These are phyloP conservation scores for Hippasteria phrygiana DNA, from an alignment of 53 echinoderm and acorn worm genomes.

Conservation along the genomic window DNA sequence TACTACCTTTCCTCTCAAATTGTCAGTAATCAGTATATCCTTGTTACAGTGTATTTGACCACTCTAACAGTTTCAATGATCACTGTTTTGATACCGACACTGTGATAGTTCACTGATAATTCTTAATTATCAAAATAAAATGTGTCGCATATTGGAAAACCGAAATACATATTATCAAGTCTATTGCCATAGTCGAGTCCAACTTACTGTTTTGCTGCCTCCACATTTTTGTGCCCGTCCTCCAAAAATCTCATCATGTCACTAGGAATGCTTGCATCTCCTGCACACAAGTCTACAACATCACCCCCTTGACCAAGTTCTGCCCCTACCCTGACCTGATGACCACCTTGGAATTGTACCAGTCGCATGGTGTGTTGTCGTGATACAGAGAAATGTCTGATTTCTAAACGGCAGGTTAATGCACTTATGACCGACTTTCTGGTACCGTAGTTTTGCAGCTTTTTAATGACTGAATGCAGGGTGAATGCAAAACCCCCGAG, in stretches of 20 bases:
- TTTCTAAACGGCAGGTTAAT: background rate
- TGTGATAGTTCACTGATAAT: too few species aligned
- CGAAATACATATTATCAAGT: too few species aligned
- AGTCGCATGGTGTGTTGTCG: constrained; percentile 76
- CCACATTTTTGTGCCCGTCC: constrained; percentile 74
- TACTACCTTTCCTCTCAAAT: too few species aligned
- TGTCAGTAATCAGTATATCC: too few species aligned
- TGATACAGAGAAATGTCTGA: constrained; percentile 8
- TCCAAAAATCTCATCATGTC: constrained; percentile 79
- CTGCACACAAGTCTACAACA: constrained; percentile 81
- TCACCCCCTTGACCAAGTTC: constrained; percentile 84
- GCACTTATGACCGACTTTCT: background rate
- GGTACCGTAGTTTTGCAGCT: background rate
- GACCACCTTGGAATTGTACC: constrained; percentile 77
- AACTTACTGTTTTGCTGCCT: constrained; percentile 76
- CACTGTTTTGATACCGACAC: too few species aligned
- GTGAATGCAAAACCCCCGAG: background rate
- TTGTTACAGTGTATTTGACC: too few species aligned
- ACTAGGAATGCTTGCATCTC: constrained; percentile 67
- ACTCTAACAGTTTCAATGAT: too few species aligned
- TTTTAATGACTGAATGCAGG: background rate
- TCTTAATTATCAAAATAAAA: too few species aligned
- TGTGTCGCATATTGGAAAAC: too few species aligned
- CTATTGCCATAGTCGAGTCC: too few species aligned
- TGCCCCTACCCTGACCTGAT: constrained; percentile 73